phyloP scores from a whole-genome alignment of 1,140 invertebrate species.

The Diorhabda sublineata region DNA sequence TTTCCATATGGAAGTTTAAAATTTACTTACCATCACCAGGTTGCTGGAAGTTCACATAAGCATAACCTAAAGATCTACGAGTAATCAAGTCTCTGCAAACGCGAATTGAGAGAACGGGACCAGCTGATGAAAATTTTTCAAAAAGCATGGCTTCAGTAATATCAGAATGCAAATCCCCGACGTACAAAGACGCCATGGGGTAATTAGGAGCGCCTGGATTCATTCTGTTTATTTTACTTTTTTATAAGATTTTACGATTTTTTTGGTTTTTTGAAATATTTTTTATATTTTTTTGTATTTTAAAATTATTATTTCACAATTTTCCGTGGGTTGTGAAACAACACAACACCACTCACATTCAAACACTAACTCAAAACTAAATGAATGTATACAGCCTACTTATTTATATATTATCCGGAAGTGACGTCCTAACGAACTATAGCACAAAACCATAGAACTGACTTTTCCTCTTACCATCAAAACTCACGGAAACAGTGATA shows the following conservation, averaged over 20 bases:
- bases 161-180: constrained; percentile 96
- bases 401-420: constrained; percentile 24
- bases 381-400: constrained; percentile 23
- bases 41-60: constrained; percentile 99
- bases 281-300: constrained; percentile 70
- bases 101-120: constrained; percentile 96
- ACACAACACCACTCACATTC: constrained; percentile 55
- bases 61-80: constrained; percentile 95
- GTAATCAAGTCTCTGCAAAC: constrained; percentile 98
- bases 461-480: too few species aligned
- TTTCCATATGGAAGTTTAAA: constrained; percentile 28
- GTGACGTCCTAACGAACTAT: constrained; percentile 1
- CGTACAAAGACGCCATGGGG: constrained; percentile 97
- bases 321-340: constrained; percentile 70
- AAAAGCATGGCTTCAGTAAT: constrained; percentile 99
- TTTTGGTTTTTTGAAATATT: constrained; percentile 63
- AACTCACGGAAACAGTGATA: too few species aligned
- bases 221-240: constrained; percentile 57
- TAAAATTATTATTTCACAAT: constrained; percentile 71
- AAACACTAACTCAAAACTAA: constrained; percentile 54
- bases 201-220: constrained; percentile 78
- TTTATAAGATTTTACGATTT: constrained; percentile 61
- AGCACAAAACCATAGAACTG: too few species aligned
- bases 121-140: constrained; percentile 97
- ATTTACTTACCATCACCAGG: constrained; percentile 88